Evolutionary conservation across 2,888 invertebrate genomes (phyloP).

Genomic region (Polydesmus complanatus): DNA sequence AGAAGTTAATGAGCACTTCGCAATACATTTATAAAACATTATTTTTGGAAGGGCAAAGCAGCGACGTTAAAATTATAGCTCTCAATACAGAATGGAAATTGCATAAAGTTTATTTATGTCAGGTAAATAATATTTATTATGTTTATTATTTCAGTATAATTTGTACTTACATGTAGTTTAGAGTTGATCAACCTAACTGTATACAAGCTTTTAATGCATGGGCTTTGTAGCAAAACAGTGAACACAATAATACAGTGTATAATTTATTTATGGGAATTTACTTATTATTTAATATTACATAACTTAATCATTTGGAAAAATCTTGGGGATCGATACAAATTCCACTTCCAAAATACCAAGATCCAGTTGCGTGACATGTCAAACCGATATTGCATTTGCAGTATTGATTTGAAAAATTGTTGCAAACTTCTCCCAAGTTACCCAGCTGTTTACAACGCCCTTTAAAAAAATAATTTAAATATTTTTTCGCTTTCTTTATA

Average conservation of each 20-base stretch:
- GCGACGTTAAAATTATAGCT: slow-evolving; percentile 57
- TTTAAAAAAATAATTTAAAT: slow-evolving; percentile 1
- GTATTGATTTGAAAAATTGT: slow-evolving; percentile 12
- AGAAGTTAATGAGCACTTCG: slow-evolving; percentile 54
- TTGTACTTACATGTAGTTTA: no score
- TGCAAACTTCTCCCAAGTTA: slow-evolving; percentile 11
- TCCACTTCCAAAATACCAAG: slow-evolving; percentile 13
- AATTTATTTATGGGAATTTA: no score
- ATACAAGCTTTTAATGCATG: no score
- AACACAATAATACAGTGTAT: no score
- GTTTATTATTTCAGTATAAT: no score
- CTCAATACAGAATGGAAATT: slow-evolving; percentile 55
- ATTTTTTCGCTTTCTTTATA: no score
- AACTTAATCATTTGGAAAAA: not conserved
- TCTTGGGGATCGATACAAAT: not conserved
- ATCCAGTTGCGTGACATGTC: slow-evolving; percentile 7
- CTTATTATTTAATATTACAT: not conserved
- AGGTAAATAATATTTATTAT: no score
- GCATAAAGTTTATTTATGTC: slow-evolving; percentile 63
- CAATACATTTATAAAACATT: slow-evolving; percentile 64
- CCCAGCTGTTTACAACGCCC: slow-evolving; percentile 12
- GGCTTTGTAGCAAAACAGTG: no score
- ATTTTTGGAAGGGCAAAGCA: slow-evolving; percentile 58
- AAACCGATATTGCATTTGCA: slow-evolving; percentile 7
- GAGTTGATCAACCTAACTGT: no score